A percentile compares a stretch with the other conserved stretches of the same genome.
Conservation (phyloP, 64 coral and sea anemone species). For the Exaiptasia diaphana region DNA sequence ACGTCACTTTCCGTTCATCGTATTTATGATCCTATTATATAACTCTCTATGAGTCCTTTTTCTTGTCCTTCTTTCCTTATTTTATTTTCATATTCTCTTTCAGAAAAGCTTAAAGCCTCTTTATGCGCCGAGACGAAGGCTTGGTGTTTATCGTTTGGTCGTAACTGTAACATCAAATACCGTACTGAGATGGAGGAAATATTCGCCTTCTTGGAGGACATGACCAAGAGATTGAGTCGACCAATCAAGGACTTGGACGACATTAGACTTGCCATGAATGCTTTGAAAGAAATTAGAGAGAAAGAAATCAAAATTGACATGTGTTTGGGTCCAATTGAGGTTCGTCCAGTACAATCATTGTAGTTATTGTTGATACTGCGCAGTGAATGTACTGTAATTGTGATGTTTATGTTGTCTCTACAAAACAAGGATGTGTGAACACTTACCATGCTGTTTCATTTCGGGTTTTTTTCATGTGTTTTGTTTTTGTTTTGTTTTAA, state of each 20-base stretch:
- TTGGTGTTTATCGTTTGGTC: slow-evolving; percentile 79
- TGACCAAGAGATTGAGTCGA: slow-evolving; percentile 83
- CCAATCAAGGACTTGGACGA: slow-evolving; percentile 99
- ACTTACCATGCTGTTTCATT: no score
- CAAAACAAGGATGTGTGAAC: no score
- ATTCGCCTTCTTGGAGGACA: slow-evolving; percentile 84
- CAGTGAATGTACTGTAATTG: no score
- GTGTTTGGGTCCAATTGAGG: slow-evolving; percentile 87
- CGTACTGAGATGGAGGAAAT: slow-evolving; percentile 93
- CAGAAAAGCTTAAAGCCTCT: slow-evolving; percentile 82
- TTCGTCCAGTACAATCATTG: not conserved
- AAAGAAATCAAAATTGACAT: slow-evolving; percentile 96
- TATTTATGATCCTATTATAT: no score
- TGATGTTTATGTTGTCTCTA: no score
- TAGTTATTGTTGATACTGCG: no score
- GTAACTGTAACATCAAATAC: slow-evolving; percentile 81
- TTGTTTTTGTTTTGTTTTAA: not conserved
- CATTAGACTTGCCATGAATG: slow-evolving; percentile 82
- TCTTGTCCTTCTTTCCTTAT: no score
- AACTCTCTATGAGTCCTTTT: no score
- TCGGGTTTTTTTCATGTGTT: no score
- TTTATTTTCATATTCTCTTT: no score
- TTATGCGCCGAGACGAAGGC: slow-evolving; percentile 88
- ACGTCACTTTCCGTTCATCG: no score
- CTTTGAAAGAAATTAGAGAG: slow-evolving; percentile 85